Evolutionary conservation across 1,140 invertebrate species (phyloP), one percentile per base, ranked within the genome.

Genomic region (Procambarus virginalis): DNA sequence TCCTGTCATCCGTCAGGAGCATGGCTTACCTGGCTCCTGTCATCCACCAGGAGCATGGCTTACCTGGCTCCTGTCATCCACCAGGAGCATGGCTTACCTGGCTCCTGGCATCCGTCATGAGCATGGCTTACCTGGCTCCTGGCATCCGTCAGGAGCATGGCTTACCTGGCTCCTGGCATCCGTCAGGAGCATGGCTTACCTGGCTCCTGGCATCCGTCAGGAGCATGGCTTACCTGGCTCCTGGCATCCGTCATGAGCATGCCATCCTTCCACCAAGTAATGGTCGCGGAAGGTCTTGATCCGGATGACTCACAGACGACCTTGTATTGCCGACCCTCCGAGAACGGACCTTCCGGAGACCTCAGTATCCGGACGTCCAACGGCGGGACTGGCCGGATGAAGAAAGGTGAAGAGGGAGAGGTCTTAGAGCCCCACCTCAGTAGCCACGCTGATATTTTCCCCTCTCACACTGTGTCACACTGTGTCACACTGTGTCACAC

Each of bases 251-350:
- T 89, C 87, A 89, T 89, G 34, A 89, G 81, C 55, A 89, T 84
- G 17, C 95, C 96, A 48, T 96, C 96, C 93, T 97, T 95, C 95
- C 96, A 97, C 97, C 97, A 97, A 1, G 96, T 96, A 77, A 97
- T 95, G 81, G 95, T 96, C 0, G 97, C 97, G 0, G 97, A 95
- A 12, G 97, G 97, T 82, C 97, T 94, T 45, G 97, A 97, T 46
- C 97, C 97, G 22, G 95, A 95, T 0, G 96, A 96, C 93, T 96
- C 95, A 93, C 97, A 98, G 90, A 95, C 96, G 84, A 97, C 95
- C 91, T 97, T 96, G 91, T 97, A 96, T 91, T 95, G 95, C 83
- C 96, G 94, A 84, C 96, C 96, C 2, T 97, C 97, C 48, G 97
- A 97, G 48, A 98, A 95, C 0, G 97, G 97, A 89, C 97, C 84